Conservation (phyloP, 2,797 vertebrate genomes). For the Spinibarbus caldwelli region DNA sequence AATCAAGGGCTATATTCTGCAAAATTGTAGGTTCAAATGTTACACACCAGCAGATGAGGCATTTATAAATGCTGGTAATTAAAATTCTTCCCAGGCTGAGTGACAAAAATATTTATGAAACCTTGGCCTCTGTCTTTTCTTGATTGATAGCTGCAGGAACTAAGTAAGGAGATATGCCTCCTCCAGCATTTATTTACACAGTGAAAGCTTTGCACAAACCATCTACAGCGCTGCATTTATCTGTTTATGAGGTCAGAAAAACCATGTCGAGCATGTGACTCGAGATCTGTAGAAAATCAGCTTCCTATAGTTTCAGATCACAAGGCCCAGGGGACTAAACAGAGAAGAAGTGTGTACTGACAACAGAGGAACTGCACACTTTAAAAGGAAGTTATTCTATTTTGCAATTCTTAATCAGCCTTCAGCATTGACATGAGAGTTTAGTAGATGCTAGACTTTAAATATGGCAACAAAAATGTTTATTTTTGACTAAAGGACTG, state of each 20-base stretch:
- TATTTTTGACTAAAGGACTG: not conserved
- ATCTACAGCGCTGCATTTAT: slow-evolving; percentile 65
- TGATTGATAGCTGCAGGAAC: slow-evolving; percentile 26
- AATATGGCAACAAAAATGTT: not conserved
- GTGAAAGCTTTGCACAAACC: slow-evolving; percentile 70
- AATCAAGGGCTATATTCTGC: not conserved
- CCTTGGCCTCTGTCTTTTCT: not conserved
- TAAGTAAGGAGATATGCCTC: slow-evolving; percentile 42
- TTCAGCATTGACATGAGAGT: not conserved
- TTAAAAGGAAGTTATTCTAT: not conserved
- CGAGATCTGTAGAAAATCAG: slow-evolving; percentile 48
- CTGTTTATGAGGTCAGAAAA: slow-evolving; percentile 62
- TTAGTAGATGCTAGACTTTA: too few species aligned
- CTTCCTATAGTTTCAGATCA: slow-evolving; percentile 57
- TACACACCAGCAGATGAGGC: not conserved
- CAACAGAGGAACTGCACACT: slow-evolving; percentile 14
- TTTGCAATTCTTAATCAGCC: not conserved
- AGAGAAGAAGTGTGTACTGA: slow-evolving; percentile 62
- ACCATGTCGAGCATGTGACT: slow-evolving; percentile 73
- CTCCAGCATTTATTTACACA: slow-evolving; percentile 69
- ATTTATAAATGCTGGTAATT: not conserved
- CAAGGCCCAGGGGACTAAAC: slow-evolving; percentile 55
- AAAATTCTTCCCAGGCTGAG: not conserved
- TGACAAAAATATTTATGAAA: not conserved
- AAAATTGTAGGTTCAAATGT: not conserved